Evolutionary conservation across 2,113 vertebrate species (phyloP).

Genomic region (Ascaphus truei): DNA sequence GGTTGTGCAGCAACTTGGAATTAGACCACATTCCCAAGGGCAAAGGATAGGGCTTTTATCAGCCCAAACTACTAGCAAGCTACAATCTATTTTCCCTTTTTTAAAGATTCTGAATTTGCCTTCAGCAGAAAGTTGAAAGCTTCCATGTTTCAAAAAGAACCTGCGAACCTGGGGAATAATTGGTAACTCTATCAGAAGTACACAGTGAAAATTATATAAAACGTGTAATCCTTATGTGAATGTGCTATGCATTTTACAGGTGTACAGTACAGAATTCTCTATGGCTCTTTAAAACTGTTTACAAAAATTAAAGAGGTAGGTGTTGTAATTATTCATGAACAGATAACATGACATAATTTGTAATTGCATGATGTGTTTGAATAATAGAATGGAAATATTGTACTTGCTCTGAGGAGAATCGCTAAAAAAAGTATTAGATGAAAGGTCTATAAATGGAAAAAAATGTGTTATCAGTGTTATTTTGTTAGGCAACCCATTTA

Average conservation of each 20-base stretch:
- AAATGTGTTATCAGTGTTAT: too few species aligned
- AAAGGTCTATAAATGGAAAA: too few species aligned
- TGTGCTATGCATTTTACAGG: too few species aligned
- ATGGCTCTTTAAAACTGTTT: too few species aligned
- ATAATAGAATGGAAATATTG: too few species aligned
- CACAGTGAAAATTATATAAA: background rate
- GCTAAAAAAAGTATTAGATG: too few species aligned
- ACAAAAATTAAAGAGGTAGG: background rate
- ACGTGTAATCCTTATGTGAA: background rate
- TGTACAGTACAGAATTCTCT: too few species aligned
- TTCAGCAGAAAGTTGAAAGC: conserved; percentile 14
- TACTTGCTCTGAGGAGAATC: too few species aligned
- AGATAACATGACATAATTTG: background rate
- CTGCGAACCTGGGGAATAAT: conserved; percentile 10
- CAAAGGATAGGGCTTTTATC: background rate
- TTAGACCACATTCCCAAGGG: background rate
- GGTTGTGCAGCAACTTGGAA: background rate
- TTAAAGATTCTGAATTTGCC: conserved; percentile 13
- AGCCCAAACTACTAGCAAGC: background rate
- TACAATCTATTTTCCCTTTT: background rate
- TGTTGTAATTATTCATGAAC: conserved; percentile 1
- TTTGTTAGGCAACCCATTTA: too few species aligned
- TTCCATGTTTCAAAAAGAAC: conserved; percentile 8
- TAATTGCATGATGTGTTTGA: background rate
- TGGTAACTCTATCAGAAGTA: conserved; percentile 11